Evolutionary conservation across 2,888 invertebrate species (phyloP), one percentile per base, ranked within the genome.

Genomic region (Ormyrus rosae): DNA sequence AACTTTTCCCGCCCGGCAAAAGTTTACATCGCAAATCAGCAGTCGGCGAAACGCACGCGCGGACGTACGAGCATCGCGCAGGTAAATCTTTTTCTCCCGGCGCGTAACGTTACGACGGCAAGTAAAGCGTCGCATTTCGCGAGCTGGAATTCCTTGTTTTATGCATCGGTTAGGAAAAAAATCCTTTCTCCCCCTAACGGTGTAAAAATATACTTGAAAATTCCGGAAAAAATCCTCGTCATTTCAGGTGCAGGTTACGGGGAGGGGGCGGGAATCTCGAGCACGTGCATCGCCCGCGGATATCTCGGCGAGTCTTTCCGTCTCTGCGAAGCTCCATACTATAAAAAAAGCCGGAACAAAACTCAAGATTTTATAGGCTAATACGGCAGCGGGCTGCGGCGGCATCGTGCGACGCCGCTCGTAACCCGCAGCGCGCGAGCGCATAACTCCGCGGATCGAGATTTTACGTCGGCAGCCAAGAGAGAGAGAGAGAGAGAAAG

Each of bases 291-390:
- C 64, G 69, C 79, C 64, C 79, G 64, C 74, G 70, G 72, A 79
- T 74, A 76, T 61, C 68, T 75, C 58, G 6, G 11, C 68, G 68
- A 46, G 60, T 53, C 72, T 34, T 55, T 67, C 51, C 50, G 19
- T 60, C 53, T 64, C 55, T n/a, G 60, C 46, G 50, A 60, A 68
- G 72, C 72, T 67, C 53, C 60, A n/a, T 19, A 69, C 75, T 71
- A 77, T 81, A 78, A 78, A 80, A 80, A 81, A 81, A 83, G 83
- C 85, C 76, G 78, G 84, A 85, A 85, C 86, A 86, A 87, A 87
- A 86, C 86, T 87, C 86, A 84, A 87, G 86, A 86, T 86, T 88
- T 88, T 87, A 88, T 87, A 85, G 87, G 86, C 86, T 86, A 87
- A 87, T 88, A 86, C 84, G 73, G 73, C 48, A 9, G 46, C 56